Conservation (phyloP, 2,797 vertebrate genomes). For the Merluccius polli region DNA sequence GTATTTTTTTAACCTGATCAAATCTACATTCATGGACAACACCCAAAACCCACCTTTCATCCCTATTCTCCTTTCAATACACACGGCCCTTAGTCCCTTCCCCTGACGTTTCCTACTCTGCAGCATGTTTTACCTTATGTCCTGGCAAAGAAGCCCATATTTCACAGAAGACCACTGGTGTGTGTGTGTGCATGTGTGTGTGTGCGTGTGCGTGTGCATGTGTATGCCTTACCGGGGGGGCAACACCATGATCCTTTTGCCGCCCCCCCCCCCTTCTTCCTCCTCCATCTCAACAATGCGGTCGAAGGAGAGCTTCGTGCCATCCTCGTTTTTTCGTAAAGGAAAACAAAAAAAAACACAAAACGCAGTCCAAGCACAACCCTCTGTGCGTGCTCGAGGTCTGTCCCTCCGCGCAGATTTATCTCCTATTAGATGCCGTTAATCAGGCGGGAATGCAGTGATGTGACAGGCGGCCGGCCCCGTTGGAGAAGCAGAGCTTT, state of each 20-base stretch:
- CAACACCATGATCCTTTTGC: not conserved
- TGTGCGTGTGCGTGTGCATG: too few relatives aligned
- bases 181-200: too few relatives aligned
- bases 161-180: not conserved
- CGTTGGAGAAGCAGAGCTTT: slow-evolving; percentile 8
- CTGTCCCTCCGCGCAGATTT: not conserved
- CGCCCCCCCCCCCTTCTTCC: not conserved
- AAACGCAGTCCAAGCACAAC: not conserved
- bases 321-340: not conserved
- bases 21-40: not conserved
- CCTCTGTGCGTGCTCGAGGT: not conserved
- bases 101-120: not conserved
- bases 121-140: slow-evolving; percentile 10
- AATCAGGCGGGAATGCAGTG: slow-evolving; percentile 5
- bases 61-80: not conserved
- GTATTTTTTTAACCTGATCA: not conserved
- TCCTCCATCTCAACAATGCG: not conserved
- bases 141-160: slow-evolving; percentile 12
- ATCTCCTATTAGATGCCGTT: not conserved
- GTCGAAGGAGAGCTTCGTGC: not conserved
- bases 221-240: not conserved
- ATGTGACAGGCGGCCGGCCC: not conserved
- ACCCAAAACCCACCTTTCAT: not conserved
- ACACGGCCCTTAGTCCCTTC: not conserved
- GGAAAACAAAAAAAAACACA: not conserved